A percentile compares a stretch with the other conserved stretches of the same genome.
phyloP scores from a whole-genome alignment of 2,797 vertebrate genomes.

The Diceros bicornis region DNA sequence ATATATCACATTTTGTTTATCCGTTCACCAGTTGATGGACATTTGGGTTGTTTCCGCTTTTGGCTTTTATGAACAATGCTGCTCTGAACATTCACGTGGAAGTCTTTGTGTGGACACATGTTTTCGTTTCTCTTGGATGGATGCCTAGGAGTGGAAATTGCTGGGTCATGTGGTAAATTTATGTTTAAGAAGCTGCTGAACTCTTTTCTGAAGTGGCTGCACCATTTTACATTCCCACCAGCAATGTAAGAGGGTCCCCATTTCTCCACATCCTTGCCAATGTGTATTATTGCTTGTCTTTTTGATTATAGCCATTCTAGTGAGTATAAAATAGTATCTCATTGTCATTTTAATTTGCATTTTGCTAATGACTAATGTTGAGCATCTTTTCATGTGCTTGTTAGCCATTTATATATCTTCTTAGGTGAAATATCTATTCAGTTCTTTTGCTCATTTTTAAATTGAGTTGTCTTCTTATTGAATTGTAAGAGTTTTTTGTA shows the following conservation, averaged over 20 bases:
- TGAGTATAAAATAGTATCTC: background rate
- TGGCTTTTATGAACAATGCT: background rate
- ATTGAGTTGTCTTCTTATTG: background rate
- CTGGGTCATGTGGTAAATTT: conserved; percentile 18
- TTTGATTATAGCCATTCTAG: conserved; percentile 8
- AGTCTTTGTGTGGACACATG: background rate
- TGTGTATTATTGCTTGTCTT: background rate
- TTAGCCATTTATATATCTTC: background rate
- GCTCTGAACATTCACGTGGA: background rate
- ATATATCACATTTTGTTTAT: background rate
- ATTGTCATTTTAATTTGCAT: conserved; percentile 50
- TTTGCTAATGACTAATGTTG: background rate
- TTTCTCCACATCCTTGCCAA: background rate
- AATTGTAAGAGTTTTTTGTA: conserved; percentile 20
- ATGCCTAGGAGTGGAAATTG: conserved; percentile 3
- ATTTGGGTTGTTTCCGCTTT: background rate
- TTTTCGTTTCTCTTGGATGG: conserved; percentile 41
- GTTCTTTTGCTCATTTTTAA: conserved; percentile 1
- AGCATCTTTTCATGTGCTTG: conserved; percentile 39
- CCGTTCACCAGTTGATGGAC: background rate
- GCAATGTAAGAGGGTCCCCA: background rate
- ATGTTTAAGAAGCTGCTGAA: conserved; percentile 37
- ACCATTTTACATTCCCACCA: background rate
- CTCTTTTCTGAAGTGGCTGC: conserved; percentile 28
- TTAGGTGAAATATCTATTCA: conserved; percentile 25